Percentiles rank a stretch among this genome's conserved stretches.
Conservation (phyloP, 2,113 vertebrate species). For the Pagrus major region DNA sequence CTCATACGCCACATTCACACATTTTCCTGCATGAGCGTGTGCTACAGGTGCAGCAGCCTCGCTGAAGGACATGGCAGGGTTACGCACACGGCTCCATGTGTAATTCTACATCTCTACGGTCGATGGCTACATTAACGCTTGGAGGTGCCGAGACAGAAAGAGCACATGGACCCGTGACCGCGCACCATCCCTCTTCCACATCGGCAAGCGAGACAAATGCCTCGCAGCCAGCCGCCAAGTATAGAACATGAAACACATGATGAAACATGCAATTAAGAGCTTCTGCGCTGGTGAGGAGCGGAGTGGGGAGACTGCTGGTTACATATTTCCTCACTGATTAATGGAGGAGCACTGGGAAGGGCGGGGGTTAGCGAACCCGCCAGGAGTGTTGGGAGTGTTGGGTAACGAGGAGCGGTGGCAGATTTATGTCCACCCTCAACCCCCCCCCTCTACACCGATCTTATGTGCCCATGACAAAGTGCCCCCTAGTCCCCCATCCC, state of each 20-base stretch:
- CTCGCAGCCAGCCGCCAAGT: slow-evolving; percentile 75
- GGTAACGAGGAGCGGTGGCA: slow-evolving; percentile 77
- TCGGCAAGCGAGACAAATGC: slow-evolving; percentile 74
- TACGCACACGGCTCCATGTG: slow-evolving; percentile 49
- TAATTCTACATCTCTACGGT: slow-evolving; percentile 50
- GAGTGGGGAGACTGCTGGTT: slow-evolving; percentile 61
- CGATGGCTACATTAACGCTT: slow-evolving; percentile 58
- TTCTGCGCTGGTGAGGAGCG: slow-evolving; percentile 58
- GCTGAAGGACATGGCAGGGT: slow-evolving; percentile 68
- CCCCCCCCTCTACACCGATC: slow-evolving; percentile 43
- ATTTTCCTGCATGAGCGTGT: not conserved
- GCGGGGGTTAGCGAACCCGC: slow-evolving; percentile 67
- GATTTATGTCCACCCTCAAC: slow-evolving; percentile 77
- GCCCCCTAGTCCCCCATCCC: slow-evolving; percentile 60
- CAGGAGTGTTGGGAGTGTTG: slow-evolving; percentile 66
- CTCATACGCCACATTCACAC: not conserved
- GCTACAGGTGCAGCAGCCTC: slow-evolving; percentile 37
- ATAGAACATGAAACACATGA: slow-evolving; percentile 81
- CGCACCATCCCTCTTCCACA: slow-evolving; percentile 67
- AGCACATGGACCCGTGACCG: slow-evolving; percentile 40
- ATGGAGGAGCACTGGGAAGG: slow-evolving; percentile 72
- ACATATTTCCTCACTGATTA: slow-evolving; percentile 82
- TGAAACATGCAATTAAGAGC: slow-evolving; percentile 84
- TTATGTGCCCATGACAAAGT: slow-evolving; percentile 75
- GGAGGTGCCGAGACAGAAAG: slow-evolving; percentile 33